These are phyloP conservation scores for Apodemia mormo DNA, from an alignment of 2,888 invertebrate species.

Conservation along the genomic window DNA sequence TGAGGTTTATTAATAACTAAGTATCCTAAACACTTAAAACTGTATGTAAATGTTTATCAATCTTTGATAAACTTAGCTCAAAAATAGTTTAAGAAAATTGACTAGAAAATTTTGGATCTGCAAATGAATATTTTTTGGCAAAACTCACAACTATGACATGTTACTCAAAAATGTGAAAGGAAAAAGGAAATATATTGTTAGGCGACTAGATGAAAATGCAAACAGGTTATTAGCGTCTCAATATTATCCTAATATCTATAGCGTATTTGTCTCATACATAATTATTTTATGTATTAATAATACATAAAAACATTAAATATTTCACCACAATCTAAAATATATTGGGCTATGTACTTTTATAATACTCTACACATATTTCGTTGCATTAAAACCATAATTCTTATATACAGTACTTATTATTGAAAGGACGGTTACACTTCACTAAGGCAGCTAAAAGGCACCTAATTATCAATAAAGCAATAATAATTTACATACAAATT, in stretches of 20 bases:
- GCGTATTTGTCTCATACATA: conserved; percentile 17
- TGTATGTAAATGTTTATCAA: conserved; percentile 34
- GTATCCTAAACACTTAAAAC: conserved; percentile 25
- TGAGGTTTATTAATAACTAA: conserved; percentile 46
- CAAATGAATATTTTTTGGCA: conserved; percentile 57
- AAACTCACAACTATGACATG: conserved; percentile 51
- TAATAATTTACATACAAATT: conserved; percentile 35
- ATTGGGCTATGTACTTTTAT: conserved; percentile 35
- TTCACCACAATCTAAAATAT: conserved; percentile 26
- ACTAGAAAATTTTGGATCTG: conserved; percentile 79
- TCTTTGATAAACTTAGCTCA: conserved; percentile 48
- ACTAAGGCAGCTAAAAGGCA: conserved; percentile 73
- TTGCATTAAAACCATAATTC: conserved; percentile 63
- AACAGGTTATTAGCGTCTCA: conserved; percentile 39
- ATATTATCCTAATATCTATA: conserved; percentile 27
- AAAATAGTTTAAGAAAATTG: conserved; percentile 59
- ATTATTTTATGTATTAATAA: conserved; percentile 23
- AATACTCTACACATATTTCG: conserved; percentile 62
- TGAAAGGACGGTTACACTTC: conserved; percentile 70
- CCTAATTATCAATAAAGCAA: conserved; percentile 45
- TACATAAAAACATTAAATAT: conserved; percentile 26
- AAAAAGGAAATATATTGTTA: conserved; percentile 41
- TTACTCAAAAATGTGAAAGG: conserved; percentile 43
- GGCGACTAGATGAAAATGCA: conserved; percentile 64
- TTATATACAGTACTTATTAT: conserved; percentile 48